Evolutionary conservation across 2,888 invertebrate genomes (phyloP).

Genomic region (Tanypteryx hageni): DNA sequence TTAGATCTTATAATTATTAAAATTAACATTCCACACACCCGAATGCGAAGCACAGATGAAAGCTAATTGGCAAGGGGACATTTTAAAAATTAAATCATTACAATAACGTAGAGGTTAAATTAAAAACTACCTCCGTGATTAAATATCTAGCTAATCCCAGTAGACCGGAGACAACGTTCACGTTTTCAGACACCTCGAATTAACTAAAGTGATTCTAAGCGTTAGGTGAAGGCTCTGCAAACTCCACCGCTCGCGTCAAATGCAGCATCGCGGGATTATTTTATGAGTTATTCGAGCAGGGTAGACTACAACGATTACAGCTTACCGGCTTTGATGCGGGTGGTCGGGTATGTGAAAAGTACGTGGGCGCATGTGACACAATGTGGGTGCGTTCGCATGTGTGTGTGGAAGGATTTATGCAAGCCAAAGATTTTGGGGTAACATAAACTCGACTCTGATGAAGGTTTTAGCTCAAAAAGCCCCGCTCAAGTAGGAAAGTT

Average conservation of each 20-base stretch:
- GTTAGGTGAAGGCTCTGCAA: background rate
- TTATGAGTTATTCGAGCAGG: background rate
- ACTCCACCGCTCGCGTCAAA: too few species aligned
- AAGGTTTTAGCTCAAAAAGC: constrained; percentile 17
- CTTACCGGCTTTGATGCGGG: background rate
- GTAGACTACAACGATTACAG: background rate
- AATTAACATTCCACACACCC: too few species aligned
- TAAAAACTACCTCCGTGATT: too few species aligned
- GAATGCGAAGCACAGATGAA: too few species aligned
- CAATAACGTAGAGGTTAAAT: too few species aligned
- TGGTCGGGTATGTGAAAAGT: background rate
- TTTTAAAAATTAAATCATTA: too few species aligned
- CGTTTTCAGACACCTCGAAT: background rate
- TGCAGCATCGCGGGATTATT: background rate
- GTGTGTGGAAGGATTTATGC: background rate
- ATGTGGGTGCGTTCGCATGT: background rate
- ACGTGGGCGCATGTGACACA: background rate
- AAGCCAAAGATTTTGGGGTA: background rate
- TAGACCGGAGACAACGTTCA: too few species aligned
- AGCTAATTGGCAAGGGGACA: too few species aligned
- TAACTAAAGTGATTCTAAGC: background rate
- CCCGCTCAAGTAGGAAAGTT: constrained; percentile 28
- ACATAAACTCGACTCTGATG: constrained; percentile 26
- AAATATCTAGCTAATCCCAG: too few species aligned
- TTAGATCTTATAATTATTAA: too few species aligned